phyloP scores from a whole-genome alignment of 2,113 vertebrate genomes.

The rabbit (Oryctolagus cuniculus) region mOryCun1.1 NC_091436.1:76855501-76856000 shows the following conservation, averaged over 20 bases:
- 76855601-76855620: constrained; percentile 1
- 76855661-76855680: constrained; percentile 24
- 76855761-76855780: constrained; percentile 26
- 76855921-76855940: constrained; percentile 58
- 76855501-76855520: not conserved
- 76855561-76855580: constrained; percentile 1
- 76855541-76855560: not conserved
- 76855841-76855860: constrained; percentile 62
- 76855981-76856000: constrained; percentile 64
- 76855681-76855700: not conserved
- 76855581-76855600: not conserved
- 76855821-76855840: constrained; percentile 68
- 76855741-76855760: not conserved
- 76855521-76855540: constrained; percentile 19
- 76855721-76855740: not conserved
- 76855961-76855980: constrained; percentile 63
- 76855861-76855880: constrained; percentile 45
- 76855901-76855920: constrained; percentile 62
- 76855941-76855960: constrained; percentile 71
- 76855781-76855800: constrained; percentile 31
- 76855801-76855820: constrained; percentile 28
- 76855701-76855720: constrained; percentile 40
- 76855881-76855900: constrained; percentile 38
- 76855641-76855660: constrained; percentile 16
- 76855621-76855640: not conserved